Conservation (phyloP, 2,113 vertebrate species). For the Sinocyclocheilus maitianheensis region DNA sequence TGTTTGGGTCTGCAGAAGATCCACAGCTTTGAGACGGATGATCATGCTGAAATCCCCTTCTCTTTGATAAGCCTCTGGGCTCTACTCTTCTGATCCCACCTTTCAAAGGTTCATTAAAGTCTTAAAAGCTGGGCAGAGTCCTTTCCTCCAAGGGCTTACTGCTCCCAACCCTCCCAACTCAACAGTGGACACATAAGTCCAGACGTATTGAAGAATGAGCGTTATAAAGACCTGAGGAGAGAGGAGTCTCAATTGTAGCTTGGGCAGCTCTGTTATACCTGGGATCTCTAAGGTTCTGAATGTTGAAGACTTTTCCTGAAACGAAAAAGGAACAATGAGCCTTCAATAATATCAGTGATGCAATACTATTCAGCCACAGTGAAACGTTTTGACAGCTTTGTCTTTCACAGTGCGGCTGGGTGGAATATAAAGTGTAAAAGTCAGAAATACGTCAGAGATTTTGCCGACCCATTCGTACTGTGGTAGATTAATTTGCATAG, state of each 20-base stretch:
- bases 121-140: slow-evolving; percentile 33
- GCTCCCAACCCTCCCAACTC: slow-evolving; percentile 29
- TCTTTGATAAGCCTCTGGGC: slow-evolving; percentile 60
- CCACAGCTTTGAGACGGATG: slow-evolving; percentile 50
- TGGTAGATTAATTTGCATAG: neutral
- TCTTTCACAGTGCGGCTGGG: neutral
- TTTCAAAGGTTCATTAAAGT: slow-evolving; percentile 64
- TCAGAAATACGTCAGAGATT: neutral
- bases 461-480: neutral
- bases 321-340: neutral
- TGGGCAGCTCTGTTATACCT: neutral
- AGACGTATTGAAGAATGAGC: neutral
- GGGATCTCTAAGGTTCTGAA: neutral
- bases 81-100: slow-evolving; percentile 61
- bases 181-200: slow-evolving; percentile 21
- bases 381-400: slow-evolving; percentile 1
- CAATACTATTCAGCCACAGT: neutral
- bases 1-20: slow-evolving; percentile 41
- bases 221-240: neutral
- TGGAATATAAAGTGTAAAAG: neutral
- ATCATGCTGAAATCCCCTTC: slow-evolving; percentile 59
- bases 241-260: neutral
- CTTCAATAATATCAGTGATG: slow-evolving; percentile 1
- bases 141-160: slow-evolving; percentile 43
- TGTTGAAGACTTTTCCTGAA: neutral